Evolutionary conservation across 2,888 invertebrate genomes (phyloP).

Genomic region (Carpatolechia fugitivella): DNA sequence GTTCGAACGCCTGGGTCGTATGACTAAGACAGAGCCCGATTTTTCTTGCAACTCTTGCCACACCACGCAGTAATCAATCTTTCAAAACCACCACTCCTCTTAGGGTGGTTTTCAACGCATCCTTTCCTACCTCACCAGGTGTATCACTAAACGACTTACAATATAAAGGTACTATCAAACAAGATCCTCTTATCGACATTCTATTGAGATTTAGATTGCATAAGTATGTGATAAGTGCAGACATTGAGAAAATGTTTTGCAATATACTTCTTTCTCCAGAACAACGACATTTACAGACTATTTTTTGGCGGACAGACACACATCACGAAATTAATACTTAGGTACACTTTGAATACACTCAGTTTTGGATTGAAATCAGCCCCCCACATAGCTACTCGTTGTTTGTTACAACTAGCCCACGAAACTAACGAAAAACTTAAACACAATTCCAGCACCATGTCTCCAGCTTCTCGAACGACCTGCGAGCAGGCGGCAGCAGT

Average conservation of each 20-base stretch:
- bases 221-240: neutral
- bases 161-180: neutral
- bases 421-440: neutral
- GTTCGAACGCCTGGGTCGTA: slow-evolving; percentile 7
- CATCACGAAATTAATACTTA: neutral
- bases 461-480: neutral
- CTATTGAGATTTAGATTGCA: neutral
- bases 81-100: slow-evolving; percentile 12
- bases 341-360: neutral
- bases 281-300: neutral
- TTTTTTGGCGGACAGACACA: neutral
- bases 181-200: neutral
- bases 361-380: neutral
- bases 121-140: slow-evolving; percentile 8
- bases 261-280: neutral
- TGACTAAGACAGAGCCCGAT: slow-evolving; percentile 3
- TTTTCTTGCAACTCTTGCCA: slow-evolving; percentile 10
- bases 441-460: neutral
- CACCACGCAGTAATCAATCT: slow-evolving; percentile 11
- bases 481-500: neutral
- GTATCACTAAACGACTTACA: slow-evolving; percentile 1
- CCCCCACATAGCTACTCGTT: neutral
- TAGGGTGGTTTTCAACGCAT: slow-evolving; percentile 13
- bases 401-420: neutral
- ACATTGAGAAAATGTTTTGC: slow-evolving; percentile 1